Percentiles rank a stretch among this genome's conserved stretches.
Conservation (phyloP, 2,113 vertebrate species). For the Podarcis raffonei region DNA sequence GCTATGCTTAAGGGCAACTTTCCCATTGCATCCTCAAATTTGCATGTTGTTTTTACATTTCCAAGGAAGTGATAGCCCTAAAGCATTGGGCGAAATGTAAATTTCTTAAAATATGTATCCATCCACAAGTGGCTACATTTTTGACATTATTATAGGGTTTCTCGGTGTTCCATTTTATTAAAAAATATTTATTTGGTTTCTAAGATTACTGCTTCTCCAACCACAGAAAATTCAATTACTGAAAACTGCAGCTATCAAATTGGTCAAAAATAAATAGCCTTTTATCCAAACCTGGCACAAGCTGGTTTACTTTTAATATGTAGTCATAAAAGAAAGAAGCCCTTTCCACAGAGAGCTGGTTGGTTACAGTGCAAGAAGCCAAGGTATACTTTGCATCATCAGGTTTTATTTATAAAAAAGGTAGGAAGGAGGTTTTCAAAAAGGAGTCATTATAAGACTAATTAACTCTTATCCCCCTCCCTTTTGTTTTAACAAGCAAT, state of each 20-base stretch:
- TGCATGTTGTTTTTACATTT: slow-evolving; percentile 64
- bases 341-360: slow-evolving; percentile 71
- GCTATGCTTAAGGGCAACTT: slow-evolving; percentile 58
- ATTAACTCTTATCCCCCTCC: slow-evolving; percentile 55
- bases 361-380: slow-evolving; percentile 62
- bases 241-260: slow-evolving; percentile 86
- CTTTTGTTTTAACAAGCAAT: slow-evolving; percentile 58
- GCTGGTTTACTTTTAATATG: slow-evolving; percentile 77
- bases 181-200: slow-evolving; percentile 89
- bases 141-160: slow-evolving; percentile 84
- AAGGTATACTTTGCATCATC: slow-evolving; percentile 73
- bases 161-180: slow-evolving; percentile 86
- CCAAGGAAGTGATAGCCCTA: slow-evolving; percentile 73
- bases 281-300: slow-evolving; percentile 84
- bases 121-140: slow-evolving; percentile 83
- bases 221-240: slow-evolving; percentile 88
- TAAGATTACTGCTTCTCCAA: slow-evolving; percentile 83
- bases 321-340: slow-evolving; percentile 77
- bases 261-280: slow-evolving; percentile 87
- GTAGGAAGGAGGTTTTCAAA: slow-evolving; percentile 38
- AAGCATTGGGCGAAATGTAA: slow-evolving; percentile 81
- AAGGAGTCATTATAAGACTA: slow-evolving; percentile 56
- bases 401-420: slow-evolving; percentile 71
- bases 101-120: slow-evolving; percentile 87
- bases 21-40: slow-evolving; percentile 40